Percentiles rank a stretch among this genome's conserved stretches.
Conservation (phyloP, 2,888 invertebrate genomes). For the Mesorhabditis spiculigera region DNA sequence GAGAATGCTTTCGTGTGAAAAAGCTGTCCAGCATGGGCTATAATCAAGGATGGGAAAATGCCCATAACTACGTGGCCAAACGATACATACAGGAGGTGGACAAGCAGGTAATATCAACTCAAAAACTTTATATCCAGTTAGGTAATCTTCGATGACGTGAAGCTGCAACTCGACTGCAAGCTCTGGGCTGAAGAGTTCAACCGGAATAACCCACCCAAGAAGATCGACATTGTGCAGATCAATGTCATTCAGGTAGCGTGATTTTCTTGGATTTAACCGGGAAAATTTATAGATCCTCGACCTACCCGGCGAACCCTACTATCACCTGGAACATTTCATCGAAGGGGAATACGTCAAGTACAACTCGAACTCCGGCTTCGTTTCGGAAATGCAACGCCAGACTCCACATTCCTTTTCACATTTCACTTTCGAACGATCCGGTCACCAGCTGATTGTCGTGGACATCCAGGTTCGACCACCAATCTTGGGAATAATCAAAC, state of each 20-base stretch:
- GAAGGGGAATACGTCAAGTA: conserved; percentile 67
- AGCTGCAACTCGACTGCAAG: conserved; percentile 68
- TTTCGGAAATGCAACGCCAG: conserved; percentile 62
- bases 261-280: neutral
- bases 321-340: conserved; percentile 66
- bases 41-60: conserved; percentile 62
- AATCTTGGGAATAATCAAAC: neutral
- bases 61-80: conserved; percentile 66
- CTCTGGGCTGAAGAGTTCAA: conserved; percentile 68
- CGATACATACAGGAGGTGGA: conserved; percentile 57
- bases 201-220: conserved; percentile 67
- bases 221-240: conserved; percentile 67
- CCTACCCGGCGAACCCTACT: conserved; percentile 60
- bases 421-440: conserved; percentile 67
- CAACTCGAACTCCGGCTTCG: conserved; percentile 67
- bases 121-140: conserved; percentile 21
- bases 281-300: conserved; percentile 40
- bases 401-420: conserved; percentile 67
- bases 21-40: conserved; percentile 60
- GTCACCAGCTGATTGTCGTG: conserved; percentile 66
- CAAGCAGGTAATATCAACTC: too few species aligned
- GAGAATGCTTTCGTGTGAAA: conserved; percentile 65
- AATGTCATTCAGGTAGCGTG: conserved; percentile 63
- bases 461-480: conserved; percentile 63
- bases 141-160: conserved; percentile 66